These are phyloP conservation scores for Hemibagrus guttatus DNA, from an alignment of 2,797 vertebrate genomes.

Conservation along the genomic window DNA sequence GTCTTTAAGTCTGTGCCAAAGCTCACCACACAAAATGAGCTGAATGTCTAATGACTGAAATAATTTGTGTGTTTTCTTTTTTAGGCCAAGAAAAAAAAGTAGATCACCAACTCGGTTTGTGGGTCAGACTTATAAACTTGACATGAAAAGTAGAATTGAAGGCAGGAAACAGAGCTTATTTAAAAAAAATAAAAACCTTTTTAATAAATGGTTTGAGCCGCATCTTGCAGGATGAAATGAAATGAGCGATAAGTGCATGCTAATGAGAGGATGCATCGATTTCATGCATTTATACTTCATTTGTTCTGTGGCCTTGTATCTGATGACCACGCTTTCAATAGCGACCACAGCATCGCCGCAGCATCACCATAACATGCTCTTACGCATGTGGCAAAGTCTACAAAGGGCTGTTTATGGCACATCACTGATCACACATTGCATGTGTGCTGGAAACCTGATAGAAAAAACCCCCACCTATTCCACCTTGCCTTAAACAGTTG, in stretches of 20 bases:
- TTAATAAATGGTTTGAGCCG: not conserved
- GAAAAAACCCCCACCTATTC: not conserved
- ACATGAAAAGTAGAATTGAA: constrained; percentile 40
- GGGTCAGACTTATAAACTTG: constrained; percentile 53
- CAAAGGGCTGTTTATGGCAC: constrained; percentile 18
- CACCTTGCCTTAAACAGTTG: not conserved
- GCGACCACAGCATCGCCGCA: too few species aligned
- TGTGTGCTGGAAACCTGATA: not conserved
- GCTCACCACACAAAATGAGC: constrained; percentile 41
- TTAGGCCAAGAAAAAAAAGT: constrained; percentile 66
- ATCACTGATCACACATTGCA: constrained; percentile 1
- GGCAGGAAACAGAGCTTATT: not conserved
- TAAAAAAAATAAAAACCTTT: not conserved
- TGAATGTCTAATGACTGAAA: constrained; percentile 57
- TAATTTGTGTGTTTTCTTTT: constrained; percentile 56
- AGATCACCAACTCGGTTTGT: constrained; percentile 64
- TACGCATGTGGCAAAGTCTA: not conserved
- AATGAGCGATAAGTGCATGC: not conserved
- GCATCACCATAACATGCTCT: not conserved
- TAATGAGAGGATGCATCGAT: not conserved
- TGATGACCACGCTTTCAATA: not conserved
- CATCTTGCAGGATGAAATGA: not conserved
- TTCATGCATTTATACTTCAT: not conserved
- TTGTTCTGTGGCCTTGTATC: not conserved
- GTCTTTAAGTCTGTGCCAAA: constrained; percentile 53